phyloP scores from a whole-genome alignment of 53 echinoderm and acorn worm genomes.

The Holothuria scabra region DNA sequence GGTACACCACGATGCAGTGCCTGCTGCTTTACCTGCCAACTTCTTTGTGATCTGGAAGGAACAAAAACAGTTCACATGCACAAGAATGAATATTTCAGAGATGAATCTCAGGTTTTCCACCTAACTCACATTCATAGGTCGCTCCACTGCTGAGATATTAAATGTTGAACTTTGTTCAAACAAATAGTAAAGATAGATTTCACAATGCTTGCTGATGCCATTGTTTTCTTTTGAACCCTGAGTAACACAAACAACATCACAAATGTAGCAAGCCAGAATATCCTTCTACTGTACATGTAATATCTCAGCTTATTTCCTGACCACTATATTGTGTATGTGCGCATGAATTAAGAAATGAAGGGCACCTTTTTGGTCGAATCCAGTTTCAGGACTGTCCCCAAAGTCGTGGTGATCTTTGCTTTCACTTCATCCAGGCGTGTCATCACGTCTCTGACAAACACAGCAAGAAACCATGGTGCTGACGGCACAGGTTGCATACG shows the following conservation, averaged over 20 bases:
- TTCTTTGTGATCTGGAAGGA: constrained; percentile 18
- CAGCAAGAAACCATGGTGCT: constrained; percentile 65
- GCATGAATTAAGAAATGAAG: background rate
- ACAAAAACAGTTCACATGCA: background rate
- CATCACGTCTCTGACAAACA: constrained; percentile 75
- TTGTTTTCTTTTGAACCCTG: too few species aligned
- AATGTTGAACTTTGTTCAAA: too few species aligned
- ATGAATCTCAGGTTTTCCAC: too few species aligned
- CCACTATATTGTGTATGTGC: too few species aligned
- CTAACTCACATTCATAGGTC: too few species aligned
- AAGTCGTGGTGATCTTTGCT: constrained; percentile 60
- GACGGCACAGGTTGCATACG: constrained; percentile 55
- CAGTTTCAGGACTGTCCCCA: constrained; percentile 58
- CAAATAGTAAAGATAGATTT: too few species aligned
- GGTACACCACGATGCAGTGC: constrained; percentile 71
- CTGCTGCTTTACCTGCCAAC: constrained; percentile 43
- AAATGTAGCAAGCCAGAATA: too few species aligned
- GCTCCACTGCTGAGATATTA: too few species aligned
- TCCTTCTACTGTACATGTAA: too few species aligned
- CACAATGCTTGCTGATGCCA: too few species aligned
- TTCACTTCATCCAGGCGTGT: constrained; percentile 60
- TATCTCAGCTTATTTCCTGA: background rate
- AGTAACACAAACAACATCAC: too few species aligned
- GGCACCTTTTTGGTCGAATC: constrained; percentile 74
- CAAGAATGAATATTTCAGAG: too few species aligned